phyloP scores from a whole-genome alignment of 1,140 invertebrate genomes.

The Anastrepha obliqua region DNA sequence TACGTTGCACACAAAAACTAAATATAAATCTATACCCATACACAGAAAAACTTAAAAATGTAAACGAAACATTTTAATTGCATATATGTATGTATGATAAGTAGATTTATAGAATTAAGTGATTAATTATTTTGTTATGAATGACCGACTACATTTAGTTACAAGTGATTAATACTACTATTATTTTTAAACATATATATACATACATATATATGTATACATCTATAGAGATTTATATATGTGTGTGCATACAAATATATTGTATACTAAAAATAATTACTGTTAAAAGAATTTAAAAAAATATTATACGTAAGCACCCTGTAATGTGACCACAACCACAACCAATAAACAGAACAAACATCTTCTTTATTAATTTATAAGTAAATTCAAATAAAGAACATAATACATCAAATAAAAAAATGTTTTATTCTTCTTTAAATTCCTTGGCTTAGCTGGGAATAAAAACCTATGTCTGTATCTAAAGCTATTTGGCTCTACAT shows the following conservation, averaged over 20 bases:
- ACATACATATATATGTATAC: background rate
- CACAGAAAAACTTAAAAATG: too few species aligned
- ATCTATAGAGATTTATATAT: background rate
- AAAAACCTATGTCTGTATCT: too few species aligned
- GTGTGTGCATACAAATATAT: background rate
- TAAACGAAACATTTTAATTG: too few species aligned
- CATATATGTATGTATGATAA: background rate
- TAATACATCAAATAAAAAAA: background rate
- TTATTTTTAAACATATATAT: background rate
- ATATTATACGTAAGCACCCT: background rate
- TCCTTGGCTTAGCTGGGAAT: too few species aligned
- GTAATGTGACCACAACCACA: slow-evolving; percentile 13
- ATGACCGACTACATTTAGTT: too few species aligned
- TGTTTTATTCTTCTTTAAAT: background rate
- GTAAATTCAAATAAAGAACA: slow-evolving; percentile 36
- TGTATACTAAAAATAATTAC: background rate
- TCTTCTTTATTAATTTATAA: slow-evolving; percentile 38
- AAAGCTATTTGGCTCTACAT: too few species aligned
- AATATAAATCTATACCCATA: background rate
- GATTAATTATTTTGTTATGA: too few species aligned
- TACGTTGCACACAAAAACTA: background rate
- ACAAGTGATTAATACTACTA: too few species aligned
- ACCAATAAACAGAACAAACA: background rate
- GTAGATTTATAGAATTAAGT: background rate
- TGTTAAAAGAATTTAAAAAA: slow-evolving; percentile 17